Evolutionary conservation across 2,113 vertebrate species (phyloP), one percentile per base, ranked within the genome.

Genomic region (Ascaphus truei): DNA sequence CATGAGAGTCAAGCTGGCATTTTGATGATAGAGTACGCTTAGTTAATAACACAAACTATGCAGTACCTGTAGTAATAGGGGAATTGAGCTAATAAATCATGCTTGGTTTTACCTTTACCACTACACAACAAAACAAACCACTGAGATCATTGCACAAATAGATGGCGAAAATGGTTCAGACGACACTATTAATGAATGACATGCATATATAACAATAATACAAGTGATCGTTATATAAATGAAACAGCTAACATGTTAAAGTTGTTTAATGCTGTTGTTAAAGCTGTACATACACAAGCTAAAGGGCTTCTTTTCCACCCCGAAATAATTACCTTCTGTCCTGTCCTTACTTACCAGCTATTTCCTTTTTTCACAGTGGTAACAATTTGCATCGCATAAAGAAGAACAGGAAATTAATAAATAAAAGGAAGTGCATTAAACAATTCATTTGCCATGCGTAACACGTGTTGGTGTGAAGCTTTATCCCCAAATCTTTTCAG

Each of bases 391-490:
- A 71, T 83, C 81, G 77, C 75, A 76, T 36, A 82, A 74, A 79
- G 75, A 76, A 84, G 78, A 83, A 82, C 37, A 83, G 77, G 79
- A 87, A 88, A 89, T 82, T 80, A 81, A 85, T 88, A 85, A 87
- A 85, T 84, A 82, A 85, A 83, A 88, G 80, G 78, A 86, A 88
- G 82, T 86, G 80, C 83, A 82, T 85, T 87, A 85, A 84, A 80
- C 87, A 88, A 90, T 89, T 83, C 81, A 84, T 81, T 89, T 84
- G 86, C 79, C 84, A 88, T 88, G 88, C 86, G 86, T 85, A 81
- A 91, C 83, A 87, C 89, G 89, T 89, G 89, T 81, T n/a, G n/a
- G n/a, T n/a, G n/a, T n/a, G n/a, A n/a, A n/a, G n/a, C n/a, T n/a
- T n/a, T n/a, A n/a, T n/a, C n/a, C n/a, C n/a, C n/a, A n/a, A n/a